Conservation (phyloP, 92 coral and sea anemone genomes). For the Phenganax stokvisi region DNA sequence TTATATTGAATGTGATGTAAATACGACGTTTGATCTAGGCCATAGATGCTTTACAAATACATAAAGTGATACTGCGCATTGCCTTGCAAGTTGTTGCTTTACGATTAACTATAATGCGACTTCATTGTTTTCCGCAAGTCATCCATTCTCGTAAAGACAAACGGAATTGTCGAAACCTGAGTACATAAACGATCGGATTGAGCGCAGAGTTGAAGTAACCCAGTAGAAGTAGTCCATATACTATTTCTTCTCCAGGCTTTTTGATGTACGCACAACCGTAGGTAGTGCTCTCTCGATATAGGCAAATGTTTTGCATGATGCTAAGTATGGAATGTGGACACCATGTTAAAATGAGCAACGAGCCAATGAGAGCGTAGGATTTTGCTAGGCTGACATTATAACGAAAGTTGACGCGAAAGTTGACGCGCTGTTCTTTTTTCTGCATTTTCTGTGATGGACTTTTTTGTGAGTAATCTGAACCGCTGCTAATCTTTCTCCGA, state of each 20-base stretch:
- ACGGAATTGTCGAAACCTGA: constrained; percentile 25
- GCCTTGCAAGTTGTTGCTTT: too few relatives aligned
- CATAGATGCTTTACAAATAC: too few relatives aligned
- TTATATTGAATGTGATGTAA: too few relatives aligned
- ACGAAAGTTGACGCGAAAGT: constrained; percentile 16
- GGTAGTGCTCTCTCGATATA: neutral
- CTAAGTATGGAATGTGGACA: constrained; percentile 22
- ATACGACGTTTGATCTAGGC: too few relatives aligned
- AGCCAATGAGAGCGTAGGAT: constrained; percentile 28
- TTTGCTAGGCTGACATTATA: constrained; percentile 22
- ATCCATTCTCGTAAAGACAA: constrained; percentile 16
- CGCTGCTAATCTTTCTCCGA: constrained; percentile 25
- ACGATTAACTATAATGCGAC: too few relatives aligned
- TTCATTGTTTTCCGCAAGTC: neutral
- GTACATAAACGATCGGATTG: constrained; percentile 28
- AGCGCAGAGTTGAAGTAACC: constrained; percentile 29
- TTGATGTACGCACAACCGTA: neutral
- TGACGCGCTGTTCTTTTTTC: neutral
- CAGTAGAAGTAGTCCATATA: neutral
- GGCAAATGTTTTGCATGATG: constrained; percentile 5
- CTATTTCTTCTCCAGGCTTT: neutral
- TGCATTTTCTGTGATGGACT: constrained; percentile 14
- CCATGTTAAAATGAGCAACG: constrained; percentile 32
- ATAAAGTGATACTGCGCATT: too few relatives aligned
- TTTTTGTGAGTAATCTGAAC: neutral